phyloP scores from a whole-genome alignment of 2,888 invertebrate genomes.

The Drosophila sordidula region DNA sequence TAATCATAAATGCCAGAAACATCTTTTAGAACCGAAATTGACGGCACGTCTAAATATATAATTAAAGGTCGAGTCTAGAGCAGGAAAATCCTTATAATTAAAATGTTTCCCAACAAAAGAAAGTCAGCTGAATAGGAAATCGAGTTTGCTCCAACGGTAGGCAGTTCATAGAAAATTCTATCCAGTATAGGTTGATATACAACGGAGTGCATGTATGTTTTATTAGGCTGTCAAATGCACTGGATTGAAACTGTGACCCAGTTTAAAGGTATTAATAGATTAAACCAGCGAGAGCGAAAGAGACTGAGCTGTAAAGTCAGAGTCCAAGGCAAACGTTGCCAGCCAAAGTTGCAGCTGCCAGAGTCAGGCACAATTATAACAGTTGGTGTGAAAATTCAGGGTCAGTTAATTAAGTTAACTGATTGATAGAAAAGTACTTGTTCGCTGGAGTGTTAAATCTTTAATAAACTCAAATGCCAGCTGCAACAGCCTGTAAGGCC shows the following conservation, averaged over 20 bases:
- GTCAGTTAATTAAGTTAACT: neutral
- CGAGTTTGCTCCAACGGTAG: neutral
- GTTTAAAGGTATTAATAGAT: constrained; percentile 45
- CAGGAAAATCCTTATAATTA: neutral
- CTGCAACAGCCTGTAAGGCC: constrained; percentile 3
- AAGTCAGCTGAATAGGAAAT: neutral
- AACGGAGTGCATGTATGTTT: constrained; percentile 28
- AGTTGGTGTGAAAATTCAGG: constrained; percentile 10
- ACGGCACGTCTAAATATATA: neutral
- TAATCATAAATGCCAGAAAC: no score
- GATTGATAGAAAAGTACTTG: neutral
- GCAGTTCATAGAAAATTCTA: constrained; percentile 11
- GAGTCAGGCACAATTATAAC: neutral
- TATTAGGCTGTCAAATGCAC: constrained; percentile 41
- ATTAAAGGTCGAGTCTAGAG: neutral
- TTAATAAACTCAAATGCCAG: neutral
- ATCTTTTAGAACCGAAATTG: neutral
- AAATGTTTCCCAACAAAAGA: neutral
- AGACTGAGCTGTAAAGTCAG: neutral
- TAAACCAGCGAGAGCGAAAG: neutral
- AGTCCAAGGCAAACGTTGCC: constrained; percentile 6
- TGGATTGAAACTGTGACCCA: constrained; percentile 48
- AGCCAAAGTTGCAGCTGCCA: constrained; percentile 9
- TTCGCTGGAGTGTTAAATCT: neutral
- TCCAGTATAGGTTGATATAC: constrained; percentile 10